Conservation (phyloP, 2,888 invertebrate genomes). For the Eupithecia exiguata region DNA sequence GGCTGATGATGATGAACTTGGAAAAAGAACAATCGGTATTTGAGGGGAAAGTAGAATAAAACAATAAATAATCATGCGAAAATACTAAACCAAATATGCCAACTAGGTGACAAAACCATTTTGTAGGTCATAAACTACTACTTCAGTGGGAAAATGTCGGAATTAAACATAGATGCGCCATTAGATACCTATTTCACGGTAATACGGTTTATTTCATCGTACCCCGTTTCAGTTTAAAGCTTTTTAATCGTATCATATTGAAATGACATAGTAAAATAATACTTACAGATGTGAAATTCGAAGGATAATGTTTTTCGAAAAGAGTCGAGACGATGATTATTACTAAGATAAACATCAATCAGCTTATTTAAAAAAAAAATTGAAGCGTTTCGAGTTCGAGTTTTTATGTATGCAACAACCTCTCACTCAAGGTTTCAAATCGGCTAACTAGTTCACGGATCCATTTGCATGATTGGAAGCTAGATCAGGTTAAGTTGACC, state of each 20-base stretch:
- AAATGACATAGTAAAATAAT: neutral
- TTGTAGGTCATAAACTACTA: slow-evolving; percentile 5
- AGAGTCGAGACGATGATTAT: neutral
- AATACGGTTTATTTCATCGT: slow-evolving; percentile 2
- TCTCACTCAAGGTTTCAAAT: neutral
- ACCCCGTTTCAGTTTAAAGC: neutral
- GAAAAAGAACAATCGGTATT: too few species aligned
- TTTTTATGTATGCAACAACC: neutral
- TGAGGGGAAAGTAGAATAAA: neutral
- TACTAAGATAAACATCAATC: too few species aligned
- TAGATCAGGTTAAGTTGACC: slow-evolving; percentile 2
- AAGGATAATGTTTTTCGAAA: neutral
- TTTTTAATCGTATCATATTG: neutral
- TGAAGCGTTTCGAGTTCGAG: neutral
- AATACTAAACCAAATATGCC: neutral
- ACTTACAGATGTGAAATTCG: neutral
- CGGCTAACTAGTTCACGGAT: neutral
- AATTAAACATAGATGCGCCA: slow-evolving; percentile 3
- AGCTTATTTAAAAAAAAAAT: neutral
- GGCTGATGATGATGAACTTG: too few species aligned
- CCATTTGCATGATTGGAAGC: slow-evolving; percentile 13
- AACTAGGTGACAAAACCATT: neutral
- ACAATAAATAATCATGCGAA: slow-evolving; percentile 3
- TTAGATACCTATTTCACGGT: slow-evolving; percentile 5
- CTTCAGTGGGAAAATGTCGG: neutral